Conservation (phyloP, 2,797 vertebrate genomes). For the Myotis planiceps region DNA sequence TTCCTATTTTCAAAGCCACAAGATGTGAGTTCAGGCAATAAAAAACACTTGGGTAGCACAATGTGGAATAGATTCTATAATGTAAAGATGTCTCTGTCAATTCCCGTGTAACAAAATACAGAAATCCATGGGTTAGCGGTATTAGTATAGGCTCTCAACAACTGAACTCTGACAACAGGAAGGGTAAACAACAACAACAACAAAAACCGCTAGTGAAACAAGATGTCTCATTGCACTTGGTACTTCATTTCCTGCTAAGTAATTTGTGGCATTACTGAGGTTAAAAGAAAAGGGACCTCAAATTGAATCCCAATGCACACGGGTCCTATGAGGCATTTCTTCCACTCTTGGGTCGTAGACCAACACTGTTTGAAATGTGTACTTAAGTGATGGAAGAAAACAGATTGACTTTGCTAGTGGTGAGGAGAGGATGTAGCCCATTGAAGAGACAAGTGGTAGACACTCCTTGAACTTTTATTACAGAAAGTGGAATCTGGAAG, state of each 20-base stretch:
- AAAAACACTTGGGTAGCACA: slow-evolving; percentile 79
- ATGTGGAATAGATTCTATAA: slow-evolving; percentile 71
- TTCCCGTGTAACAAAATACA: slow-evolving; percentile 63
- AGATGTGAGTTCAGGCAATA: slow-evolving; percentile 79
- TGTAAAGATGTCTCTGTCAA: slow-evolving; percentile 70
- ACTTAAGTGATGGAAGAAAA: slow-evolving; percentile 18
- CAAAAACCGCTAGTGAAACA: slow-evolving; percentile 16
- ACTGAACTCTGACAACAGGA: background rate
- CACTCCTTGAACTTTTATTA: slow-evolving; percentile 1
- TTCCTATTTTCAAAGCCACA: slow-evolving; percentile 68
- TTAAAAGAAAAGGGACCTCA: slow-evolving; percentile 22
- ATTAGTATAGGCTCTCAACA: background rate
- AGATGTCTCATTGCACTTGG: slow-evolving; percentile 44
- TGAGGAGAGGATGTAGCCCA: slow-evolving; percentile 24
- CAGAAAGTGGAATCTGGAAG: background rate
- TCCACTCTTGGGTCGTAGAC: background rate
- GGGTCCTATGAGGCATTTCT: slow-evolving; percentile 1
- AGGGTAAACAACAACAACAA: slow-evolving; percentile 1
- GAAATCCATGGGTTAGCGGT: slow-evolving; percentile 47
- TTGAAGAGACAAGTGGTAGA: slow-evolving; percentile 52
- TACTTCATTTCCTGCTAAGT: slow-evolving; percentile 67
- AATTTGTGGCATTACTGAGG: slow-evolving; percentile 43
- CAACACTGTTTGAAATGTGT: slow-evolving; percentile 8
- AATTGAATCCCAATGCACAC: slow-evolving; percentile 30
- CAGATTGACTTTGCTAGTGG: slow-evolving; percentile 16